Percentiles rank a stretch among this genome's conserved stretches.
These are phyloP conservation scores for Caenorhabditis plicata DNA, from an alignment of 2,888 invertebrate genomes.

Conservation along the genomic window DNA sequence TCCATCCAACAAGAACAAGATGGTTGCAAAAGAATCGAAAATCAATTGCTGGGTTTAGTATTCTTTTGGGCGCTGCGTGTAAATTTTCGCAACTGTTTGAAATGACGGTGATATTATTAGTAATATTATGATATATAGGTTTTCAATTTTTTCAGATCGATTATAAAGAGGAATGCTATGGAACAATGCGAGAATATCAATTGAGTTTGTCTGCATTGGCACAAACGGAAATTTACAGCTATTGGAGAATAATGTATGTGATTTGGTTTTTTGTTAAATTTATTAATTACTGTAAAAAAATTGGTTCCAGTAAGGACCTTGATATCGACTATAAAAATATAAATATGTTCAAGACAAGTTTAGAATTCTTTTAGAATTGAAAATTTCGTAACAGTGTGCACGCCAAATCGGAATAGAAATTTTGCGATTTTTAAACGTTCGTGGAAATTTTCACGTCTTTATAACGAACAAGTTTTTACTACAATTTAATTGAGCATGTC, in stretches of 20 bases:
- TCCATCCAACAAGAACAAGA: slow-evolving; percentile 28
- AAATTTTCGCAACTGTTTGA: slow-evolving; percentile 55
- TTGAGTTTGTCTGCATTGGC: slow-evolving; percentile 45
- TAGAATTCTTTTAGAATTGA: too few relatives aligned
- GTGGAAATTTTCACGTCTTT: too few relatives aligned
- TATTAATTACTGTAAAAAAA: too few relatives aligned
- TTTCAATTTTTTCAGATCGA: slow-evolving; percentile 31
- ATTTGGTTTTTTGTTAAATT: neutral
- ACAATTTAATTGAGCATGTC: too few relatives aligned
- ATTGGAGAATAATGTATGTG: slow-evolving; percentile 36
- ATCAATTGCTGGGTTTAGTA: slow-evolving; percentile 43
- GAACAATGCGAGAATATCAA: slow-evolving; percentile 53
- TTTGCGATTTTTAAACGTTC: too few relatives aligned
- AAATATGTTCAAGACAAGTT: too few relatives aligned
- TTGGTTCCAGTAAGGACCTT: too few relatives aligned
- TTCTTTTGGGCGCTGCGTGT: slow-evolving; percentile 52
- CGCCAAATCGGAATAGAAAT: too few relatives aligned
- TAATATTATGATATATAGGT: neutral
- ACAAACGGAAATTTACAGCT: slow-evolving; percentile 32
- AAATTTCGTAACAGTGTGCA: too few relatives aligned
- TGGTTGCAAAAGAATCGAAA: slow-evolving; percentile 42
- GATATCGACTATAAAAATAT: too few relatives aligned
- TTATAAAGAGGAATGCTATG: slow-evolving; percentile 38
- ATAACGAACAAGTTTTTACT: too few relatives aligned
- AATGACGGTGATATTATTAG: slow-evolving; percentile 17